A percentile compares a stretch with the other conserved stretches of the same genome.
Evolutionary conservation across 2,888 invertebrate species (phyloP).

Genomic region (Eilema sororculum): DNA sequence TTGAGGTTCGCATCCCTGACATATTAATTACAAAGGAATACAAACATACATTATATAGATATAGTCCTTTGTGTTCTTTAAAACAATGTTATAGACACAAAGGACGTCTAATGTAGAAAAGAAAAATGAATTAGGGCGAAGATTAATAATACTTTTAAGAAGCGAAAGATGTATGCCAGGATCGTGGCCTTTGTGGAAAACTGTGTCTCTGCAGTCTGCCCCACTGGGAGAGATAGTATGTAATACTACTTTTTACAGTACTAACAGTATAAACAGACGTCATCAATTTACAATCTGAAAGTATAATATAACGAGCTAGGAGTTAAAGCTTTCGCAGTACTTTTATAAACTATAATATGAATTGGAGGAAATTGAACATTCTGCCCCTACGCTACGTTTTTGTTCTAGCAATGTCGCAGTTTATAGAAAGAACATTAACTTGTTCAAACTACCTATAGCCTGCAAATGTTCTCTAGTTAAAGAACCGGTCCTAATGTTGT

Average conservation of each 20-base stretch:
- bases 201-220: too few relatives aligned
- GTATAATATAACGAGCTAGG: not conserved
- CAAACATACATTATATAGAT: not conserved
- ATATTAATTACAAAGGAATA: not conserved
- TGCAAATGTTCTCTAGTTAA: not conserved
- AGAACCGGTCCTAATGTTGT: constrained; percentile 26
- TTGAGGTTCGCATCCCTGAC: too few relatives aligned
- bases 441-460: not conserved
- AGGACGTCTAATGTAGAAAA: not conserved
- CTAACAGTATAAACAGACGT: too few relatives aligned
- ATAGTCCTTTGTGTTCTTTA: not conserved
- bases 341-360: not conserved
- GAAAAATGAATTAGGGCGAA: too few relatives aligned
- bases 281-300: not conserved
- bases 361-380: too few relatives aligned
- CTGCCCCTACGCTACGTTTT: not conserved
- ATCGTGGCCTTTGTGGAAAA: too few relatives aligned
- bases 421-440: not conserved
- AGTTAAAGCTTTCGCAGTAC: not conserved
- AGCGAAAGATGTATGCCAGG: too few relatives aligned
- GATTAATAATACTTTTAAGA: not conserved
- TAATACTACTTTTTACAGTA: too few relatives aligned
- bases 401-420: not conserved
- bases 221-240: too few relatives aligned
- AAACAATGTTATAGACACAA: too few relatives aligned